These are phyloP conservation scores for Forbesichthys papilliferus DNA, from an alignment of 2,113 vertebrate genomes.

Conservation along the genomic window DNA sequence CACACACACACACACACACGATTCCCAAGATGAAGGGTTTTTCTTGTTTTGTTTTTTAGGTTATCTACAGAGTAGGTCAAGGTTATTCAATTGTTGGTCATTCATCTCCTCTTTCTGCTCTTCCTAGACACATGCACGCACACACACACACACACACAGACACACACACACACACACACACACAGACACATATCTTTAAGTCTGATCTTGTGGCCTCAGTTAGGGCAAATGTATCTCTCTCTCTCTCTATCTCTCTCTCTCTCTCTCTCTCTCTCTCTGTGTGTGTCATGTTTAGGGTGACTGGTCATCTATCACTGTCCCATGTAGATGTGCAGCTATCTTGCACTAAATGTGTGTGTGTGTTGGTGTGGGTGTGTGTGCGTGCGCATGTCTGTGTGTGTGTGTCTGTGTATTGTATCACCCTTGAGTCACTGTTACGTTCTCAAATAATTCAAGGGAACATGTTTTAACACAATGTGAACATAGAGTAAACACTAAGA, in stretches of 20 bases:
- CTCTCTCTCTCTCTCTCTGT: slow-evolving; percentile 10
- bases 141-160: slow-evolving; percentile 9
- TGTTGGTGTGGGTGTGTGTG: too few species aligned
- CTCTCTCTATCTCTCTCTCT: slow-evolving; percentile 14
- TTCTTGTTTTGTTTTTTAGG: slow-evolving; percentile 70
- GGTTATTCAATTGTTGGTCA: slow-evolving; percentile 69
- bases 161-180: slow-evolving; percentile 3
- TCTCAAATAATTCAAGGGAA: neutral
- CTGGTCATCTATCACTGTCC: slow-evolving; percentile 53
- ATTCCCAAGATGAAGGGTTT: slow-evolving; percentile 52
- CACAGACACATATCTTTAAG: slow-evolving; percentile 45
- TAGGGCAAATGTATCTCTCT: slow-evolving; percentile 6
- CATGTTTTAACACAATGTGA: too few species aligned
- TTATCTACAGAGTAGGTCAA: slow-evolving; percentile 68
- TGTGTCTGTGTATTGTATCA: neutral
- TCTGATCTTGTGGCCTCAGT: slow-evolving; percentile 34
- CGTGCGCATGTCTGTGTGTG: neutral
- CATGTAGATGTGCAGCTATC: slow-evolving; percentile 20
- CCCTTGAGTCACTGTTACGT: neutral
- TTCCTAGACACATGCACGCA: slow-evolving; percentile 8
- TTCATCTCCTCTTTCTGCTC: slow-evolving; percentile 52
- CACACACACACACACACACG: slow-evolving; percentile 22
- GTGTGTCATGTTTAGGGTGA: slow-evolving; percentile 19
- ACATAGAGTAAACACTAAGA: too few species aligned
- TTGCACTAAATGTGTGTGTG: neutral